Base-by-base conservation (phyloP, 2,888 invertebrate species). In the Timema podura region DNA sequence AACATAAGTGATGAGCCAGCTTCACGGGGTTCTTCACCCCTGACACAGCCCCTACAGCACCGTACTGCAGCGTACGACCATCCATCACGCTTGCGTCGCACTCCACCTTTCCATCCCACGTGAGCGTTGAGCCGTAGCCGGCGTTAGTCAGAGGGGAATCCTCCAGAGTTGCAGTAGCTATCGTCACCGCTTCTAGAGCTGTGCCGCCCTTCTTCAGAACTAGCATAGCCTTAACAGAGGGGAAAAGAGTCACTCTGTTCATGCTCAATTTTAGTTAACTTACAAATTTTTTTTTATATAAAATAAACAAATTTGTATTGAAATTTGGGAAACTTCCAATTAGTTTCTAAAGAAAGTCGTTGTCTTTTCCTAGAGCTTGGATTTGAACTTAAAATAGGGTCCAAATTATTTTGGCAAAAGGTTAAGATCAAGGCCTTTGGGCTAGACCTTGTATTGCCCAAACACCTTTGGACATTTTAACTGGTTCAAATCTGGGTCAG, bases 41-140 rank as follows among this genome's bases (percentile, higher is more conserved):
- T 68, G 89, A 86, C 2, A 96, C 89, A 74, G 95, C 93, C 51
- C 96, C 97, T 80, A 94, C 91, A 45, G 95, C 95, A 16, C 96
- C 98, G 83, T 92, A 97, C 75, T 89, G 87, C 65, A 93, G 82
- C 68, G 88, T 90, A 72, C 87, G 85, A 0, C 96, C 96, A 81
- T 96, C 91, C 98, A 98, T 98, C 49, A 97, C 86, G 68, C 94
- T 92, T 3, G 98, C 98, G 84, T 99, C 99, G 82, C 95, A 96
- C 84, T 99, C 98, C 0, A 99, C 95, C 68, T 85, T 85, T 11
- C 96, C 96, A 77, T 91, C 88, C 81, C 90, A 86, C 66, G 93
- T 96, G 72, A 99, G 86, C 84, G 95, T 97, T 3, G 98, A 98
- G 47, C 99, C 99, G 80, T 86, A 89, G 5, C 98, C 95, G 75